Percentiles rank a stretch among this genome's conserved stretches.
Conservation (phyloP, 2,888 invertebrate species). For the Epinotia nisella region DNA sequence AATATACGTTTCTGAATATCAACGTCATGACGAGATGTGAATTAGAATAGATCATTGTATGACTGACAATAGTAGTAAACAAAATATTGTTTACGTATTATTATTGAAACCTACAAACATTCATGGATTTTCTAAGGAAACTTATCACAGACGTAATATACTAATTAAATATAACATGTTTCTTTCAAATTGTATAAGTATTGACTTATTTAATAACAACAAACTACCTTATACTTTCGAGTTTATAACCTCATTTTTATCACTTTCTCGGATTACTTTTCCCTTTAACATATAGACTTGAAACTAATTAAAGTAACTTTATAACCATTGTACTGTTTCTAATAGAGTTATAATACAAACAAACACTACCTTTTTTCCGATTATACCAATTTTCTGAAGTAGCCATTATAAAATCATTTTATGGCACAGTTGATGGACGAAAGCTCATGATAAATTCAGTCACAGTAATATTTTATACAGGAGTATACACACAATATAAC, state of each 20-base stretch:
- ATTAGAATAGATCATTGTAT: not conserved
- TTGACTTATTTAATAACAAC: conserved; percentile 32
- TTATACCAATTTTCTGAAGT: conserved; percentile 78
- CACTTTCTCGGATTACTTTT: conserved; percentile 18
- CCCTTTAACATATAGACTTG: not conserved
- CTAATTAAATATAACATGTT: not conserved
- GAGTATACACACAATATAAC: conserved; percentile 16
- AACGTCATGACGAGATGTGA: not conserved
- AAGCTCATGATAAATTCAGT: conserved; percentile 42
- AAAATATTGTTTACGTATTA: conserved; percentile 11
- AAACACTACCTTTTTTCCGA: conserved; percentile 77
- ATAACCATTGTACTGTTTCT: not conserved
- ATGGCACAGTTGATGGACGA: conserved; percentile 45
- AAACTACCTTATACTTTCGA: conserved; percentile 35
- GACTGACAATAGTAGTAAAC: conserved; percentile 5
- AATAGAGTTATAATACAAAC: conserved; percentile 36
- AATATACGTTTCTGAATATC: not conserved
- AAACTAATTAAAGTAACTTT: not conserved
- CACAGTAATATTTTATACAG: conserved; percentile 24
- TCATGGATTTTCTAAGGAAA: not conserved
- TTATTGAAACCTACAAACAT: not conserved
- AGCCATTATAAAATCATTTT: conserved; percentile 79
- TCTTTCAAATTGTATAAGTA: not conserved
- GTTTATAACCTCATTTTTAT: conserved; percentile 36
- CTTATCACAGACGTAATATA: not conserved